Base-by-base conservation (phyloP, 2,888 invertebrate species). In the Halictus ligatus region DNA sequence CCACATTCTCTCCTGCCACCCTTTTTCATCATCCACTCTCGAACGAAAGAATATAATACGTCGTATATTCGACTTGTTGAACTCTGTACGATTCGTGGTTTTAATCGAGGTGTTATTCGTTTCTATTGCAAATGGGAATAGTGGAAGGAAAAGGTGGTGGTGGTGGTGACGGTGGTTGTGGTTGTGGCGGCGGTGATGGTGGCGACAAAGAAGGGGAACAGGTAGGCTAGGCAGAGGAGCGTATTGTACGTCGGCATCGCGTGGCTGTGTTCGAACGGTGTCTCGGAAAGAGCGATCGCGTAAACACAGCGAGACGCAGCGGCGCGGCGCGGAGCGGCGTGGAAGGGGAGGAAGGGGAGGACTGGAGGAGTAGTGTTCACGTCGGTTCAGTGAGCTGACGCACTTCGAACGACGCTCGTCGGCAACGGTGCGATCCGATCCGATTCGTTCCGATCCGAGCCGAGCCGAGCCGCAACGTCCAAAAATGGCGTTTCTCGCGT, bases 401-500 rank as follows among this genome's bases (percentile, higher is more conserved):
- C 91, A 92, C 91, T 91, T 92, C 92, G 92, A 90, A 92, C 89
- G 90, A 91, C 89, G 84, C 88, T 92, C 88, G 84, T 91, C 88
- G 89, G 83, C 85, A 82, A 85, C 87, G 86, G 84, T 83, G 79
- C 84, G 89, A 84, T 90, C 87, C 89, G 87, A 80, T 64, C 60
- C 60, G 54, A 54, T 3, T n/a, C n/a, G n/a, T n/a, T 90, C 87
- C 89, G 87, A 80, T 64, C 60, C 60, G 54, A 54, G 1, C 69
- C 69, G 40, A 40, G 21, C 18, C 85, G 89, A 85, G 79, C 67
- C 85, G 84, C 67, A 78, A 93, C 88, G 81, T 86, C 93, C 94
- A 93, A 94, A 94, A 93, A 94, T 94, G 94, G 94, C 94, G 93
- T 93, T 92, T 90, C 89, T 90, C 88, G 89, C 81, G 85, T 91